Evolutionary conservation across 1,140 invertebrate genomes (phyloP).

Genomic region (Euura saliciscinereae): DNA sequence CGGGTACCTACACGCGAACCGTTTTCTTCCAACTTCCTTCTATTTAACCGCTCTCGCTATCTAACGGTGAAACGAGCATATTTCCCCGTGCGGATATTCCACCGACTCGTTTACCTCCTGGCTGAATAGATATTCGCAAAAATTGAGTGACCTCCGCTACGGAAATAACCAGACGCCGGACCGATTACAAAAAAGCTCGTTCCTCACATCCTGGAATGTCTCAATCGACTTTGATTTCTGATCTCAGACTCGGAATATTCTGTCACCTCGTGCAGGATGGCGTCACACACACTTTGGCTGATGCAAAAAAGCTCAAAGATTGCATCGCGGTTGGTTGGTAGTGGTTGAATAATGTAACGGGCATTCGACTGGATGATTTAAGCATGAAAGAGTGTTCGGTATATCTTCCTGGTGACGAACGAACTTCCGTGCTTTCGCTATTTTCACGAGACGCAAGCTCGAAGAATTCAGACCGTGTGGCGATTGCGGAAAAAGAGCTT

Average conservation of each 20-base stretch:
- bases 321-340: constrained; percentile 36
- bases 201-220: not conserved
- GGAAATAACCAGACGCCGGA: not conserved
- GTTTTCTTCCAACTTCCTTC: not conserved
- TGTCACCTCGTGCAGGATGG: no score
- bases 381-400: not conserved
- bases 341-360: constrained; percentile 55
- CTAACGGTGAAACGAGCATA: constrained; percentile 2
- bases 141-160: not conserved
- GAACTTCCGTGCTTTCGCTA: not conserved
- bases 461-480: no score
- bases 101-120: no score
- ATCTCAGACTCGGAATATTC: not conserved
- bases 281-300: no score
- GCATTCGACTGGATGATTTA: constrained; percentile 55
- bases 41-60: not conserved
- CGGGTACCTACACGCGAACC: not conserved
- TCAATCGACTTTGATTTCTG: not conserved
- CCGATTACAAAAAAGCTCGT: not conserved
- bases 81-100: not conserved
- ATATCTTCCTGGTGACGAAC: not conserved
- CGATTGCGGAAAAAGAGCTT: no score
- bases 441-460: no score
- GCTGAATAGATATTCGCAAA: not conserved
- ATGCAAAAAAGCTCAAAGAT: not conserved